phyloP scores from a whole-genome alignment of 2,113 vertebrate genomes.

The Aplodontia rufa region DNA sequence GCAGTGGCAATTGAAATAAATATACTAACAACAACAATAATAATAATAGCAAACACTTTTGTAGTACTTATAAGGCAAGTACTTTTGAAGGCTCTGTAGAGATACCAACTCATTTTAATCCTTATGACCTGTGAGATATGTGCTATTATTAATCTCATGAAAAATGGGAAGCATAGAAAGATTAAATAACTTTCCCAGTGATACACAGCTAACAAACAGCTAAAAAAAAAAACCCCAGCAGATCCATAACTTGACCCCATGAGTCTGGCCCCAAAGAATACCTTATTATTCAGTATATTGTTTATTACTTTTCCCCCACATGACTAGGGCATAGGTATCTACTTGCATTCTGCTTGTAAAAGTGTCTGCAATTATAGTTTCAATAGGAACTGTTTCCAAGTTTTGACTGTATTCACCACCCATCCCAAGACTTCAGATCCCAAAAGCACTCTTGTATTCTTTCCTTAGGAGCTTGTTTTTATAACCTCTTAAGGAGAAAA shows the following conservation, averaged over 20 bases:
- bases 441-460: neutral
- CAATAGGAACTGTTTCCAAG: neutral
- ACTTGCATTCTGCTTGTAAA: neutral
- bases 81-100: neutral
- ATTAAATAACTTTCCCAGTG: neutral
- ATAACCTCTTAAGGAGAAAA: neutral
- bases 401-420: neutral
- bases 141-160: neutral
- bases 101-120: slow-evolving; percentile 16
- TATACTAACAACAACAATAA: neutral
- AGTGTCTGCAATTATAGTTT: neutral
- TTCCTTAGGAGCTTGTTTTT: neutral
- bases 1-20: neutral
- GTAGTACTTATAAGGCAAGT: neutral
- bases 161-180: neutral
- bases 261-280: neutral
- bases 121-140: neutral
- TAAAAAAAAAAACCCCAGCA: no score
- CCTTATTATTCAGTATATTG: neutral
- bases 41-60: neutral
- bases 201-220: neutral
- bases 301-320: neutral
- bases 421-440: neutral
- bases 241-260: neutral
- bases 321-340: neutral